These are phyloP conservation scores for Drosophila greeni DNA, from an alignment of 2,888 invertebrate genomes.

Conservation along the genomic window DNA sequence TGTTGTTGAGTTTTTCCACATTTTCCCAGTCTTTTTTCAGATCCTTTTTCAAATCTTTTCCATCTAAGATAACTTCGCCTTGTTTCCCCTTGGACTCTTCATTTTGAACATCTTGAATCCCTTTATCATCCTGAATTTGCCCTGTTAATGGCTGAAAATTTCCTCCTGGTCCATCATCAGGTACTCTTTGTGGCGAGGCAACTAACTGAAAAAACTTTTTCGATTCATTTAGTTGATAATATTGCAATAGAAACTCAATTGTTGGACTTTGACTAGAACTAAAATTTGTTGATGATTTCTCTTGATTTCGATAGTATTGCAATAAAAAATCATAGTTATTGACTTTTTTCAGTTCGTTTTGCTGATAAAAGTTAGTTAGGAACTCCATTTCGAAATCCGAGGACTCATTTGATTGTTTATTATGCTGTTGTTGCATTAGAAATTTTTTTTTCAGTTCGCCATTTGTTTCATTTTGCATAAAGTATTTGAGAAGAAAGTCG, in stretches of 20 bases:
- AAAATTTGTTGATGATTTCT: slow-evolving; percentile 56
- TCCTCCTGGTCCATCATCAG: slow-evolving; percentile 75
- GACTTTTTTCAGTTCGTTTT: slow-evolving; percentile 76
- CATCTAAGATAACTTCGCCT: not conserved
- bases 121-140: slow-evolving; percentile 52
- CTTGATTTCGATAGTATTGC: slow-evolving; percentile 77
- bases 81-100: not conserved
- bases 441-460: slow-evolving; percentile 70
- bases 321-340: slow-evolving; percentile 78
- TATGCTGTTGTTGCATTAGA: slow-evolving; percentile 58
- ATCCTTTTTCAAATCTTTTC: slow-evolving; percentile 20
- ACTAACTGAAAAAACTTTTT: slow-evolving; percentile 80
- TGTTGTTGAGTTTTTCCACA: slow-evolving; percentile 45
- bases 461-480: slow-evolving; percentile 75
- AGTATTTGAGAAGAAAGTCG: slow-evolving; percentile 78
- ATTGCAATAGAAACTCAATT: slow-evolving; percentile 77
- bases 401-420: slow-evolving; percentile 33
- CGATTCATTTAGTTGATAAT: slow-evolving; percentile 78
- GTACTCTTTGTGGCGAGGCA: slow-evolving; percentile 77
- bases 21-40: not conserved
- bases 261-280: slow-evolving; percentile 72
- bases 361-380: slow-evolving; percentile 77
- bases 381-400: slow-evolving; percentile 74
- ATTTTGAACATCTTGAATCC: slow-evolving; percentile 10
- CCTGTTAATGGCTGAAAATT: slow-evolving; percentile 39